Evolutionary conservation across 2,113 vertebrate species (phyloP), one percentile per base, ranked within the genome.

Genomic region (Crotophaga sulcirostris): DNA sequence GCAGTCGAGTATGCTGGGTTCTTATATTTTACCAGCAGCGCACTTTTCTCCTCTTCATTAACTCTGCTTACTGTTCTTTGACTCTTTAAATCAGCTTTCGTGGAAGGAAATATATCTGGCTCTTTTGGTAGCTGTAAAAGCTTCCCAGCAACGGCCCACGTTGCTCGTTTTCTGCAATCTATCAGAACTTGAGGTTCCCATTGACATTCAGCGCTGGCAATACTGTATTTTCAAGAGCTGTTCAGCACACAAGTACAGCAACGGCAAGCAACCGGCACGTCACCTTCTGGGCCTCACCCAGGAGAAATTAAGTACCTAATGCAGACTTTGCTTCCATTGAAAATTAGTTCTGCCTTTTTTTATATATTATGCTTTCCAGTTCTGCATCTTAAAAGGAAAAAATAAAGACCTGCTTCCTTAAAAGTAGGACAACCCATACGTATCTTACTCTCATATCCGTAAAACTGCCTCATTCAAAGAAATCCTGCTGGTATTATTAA

Each of bases 81-180:
- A 77, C 76, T 89, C 68, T 67, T 90, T 77, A 80, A 96, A 95
- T 45, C 76, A 95, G 73, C 79, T 58, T 74, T 80, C 2, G 4
- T 7, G 5, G 8, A 62, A 66, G 79, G 59, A 80, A 73, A 86
- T 38, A 28, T 7, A 74, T 36, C 78, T 34, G 2, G 2, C 63
- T 58, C 76, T 88, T 89, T 40, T 7, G 24, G 86, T n/a, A 79
- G 86, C 69, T 49, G 60, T 55, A 84, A 90, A 84, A 81, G 69
- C 85, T 77, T 59, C 90, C 23, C 63, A 67, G 90, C 45, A 44
- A 51, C 2, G 51, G 58, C 59, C 40, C 92, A 51, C 67, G 28
- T 19, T 3, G 29, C 67, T 84, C 55, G 4, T 70, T 94, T 74
- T 14, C 28, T n/a, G 42, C 42, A 60, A 74, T 40, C 33, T 7